These are phyloP conservation scores for Macropis europaea DNA, from an alignment of 2,888 invertebrate genomes.

Conservation along the genomic window DNA sequence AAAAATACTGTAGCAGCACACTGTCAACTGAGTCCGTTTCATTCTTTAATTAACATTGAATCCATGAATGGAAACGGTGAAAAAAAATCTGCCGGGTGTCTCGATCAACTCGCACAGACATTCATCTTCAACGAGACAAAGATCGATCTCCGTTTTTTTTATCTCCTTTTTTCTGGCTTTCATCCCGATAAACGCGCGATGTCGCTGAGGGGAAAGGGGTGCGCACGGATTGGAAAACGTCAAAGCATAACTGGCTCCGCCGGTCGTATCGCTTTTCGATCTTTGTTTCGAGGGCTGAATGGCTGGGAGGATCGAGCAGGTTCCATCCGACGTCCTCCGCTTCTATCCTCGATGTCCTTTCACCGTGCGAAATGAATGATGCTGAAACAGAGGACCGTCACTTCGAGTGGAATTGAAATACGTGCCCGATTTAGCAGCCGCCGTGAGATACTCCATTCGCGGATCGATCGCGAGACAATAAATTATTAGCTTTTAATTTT, in stretches of 20 bases:
- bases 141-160: background rate
- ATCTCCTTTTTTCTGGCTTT: background rate
- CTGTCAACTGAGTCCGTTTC: too few relatives aligned
- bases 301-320: conserved; percentile 6
- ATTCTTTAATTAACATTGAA: too few relatives aligned
- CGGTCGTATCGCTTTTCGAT: conserved; percentile 41
- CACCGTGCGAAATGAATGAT: conserved; percentile 27
- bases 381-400: conserved; percentile 18
- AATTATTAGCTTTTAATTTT: background rate
- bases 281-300: conserved; percentile 38
- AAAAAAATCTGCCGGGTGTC: too few relatives aligned
- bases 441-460: background rate
- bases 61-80: too few relatives aligned
- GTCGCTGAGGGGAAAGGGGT: too few relatives aligned
- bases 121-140: conserved; percentile 13
- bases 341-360: conserved; percentile 31
- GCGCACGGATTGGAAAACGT: conserved; percentile 37
- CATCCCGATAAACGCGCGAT: conserved; percentile 9
- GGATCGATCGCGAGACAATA: background rate
- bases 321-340: conserved; percentile 13
- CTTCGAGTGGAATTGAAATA: conserved; percentile 28
- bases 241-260: conserved; percentile 32
- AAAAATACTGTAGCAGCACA: too few relatives aligned
- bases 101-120: background rate
- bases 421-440: conserved; percentile 9